Conservation (phyloP, 1,140 invertebrate genomes). For the Conopomorpha cramerella region DNA sequence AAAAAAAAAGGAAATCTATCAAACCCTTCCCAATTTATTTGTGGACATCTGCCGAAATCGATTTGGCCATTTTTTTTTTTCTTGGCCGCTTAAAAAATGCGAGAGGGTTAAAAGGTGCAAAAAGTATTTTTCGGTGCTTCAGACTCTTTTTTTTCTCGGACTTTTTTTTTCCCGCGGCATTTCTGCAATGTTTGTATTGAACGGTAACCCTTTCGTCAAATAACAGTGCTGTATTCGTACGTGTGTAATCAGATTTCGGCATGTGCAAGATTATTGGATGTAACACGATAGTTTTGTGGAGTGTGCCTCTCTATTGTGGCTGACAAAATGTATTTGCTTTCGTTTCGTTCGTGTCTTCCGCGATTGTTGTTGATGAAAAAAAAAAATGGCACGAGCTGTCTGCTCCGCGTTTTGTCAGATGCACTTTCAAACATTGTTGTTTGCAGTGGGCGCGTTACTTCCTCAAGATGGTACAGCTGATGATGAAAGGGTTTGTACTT, state of each 20-base stretch:
- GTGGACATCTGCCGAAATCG: constrained; percentile 55
- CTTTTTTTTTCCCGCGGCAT: too few species aligned
- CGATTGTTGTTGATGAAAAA: constrained; percentile 37
- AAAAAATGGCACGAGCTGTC: constrained; percentile 45
- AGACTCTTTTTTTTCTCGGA: too few species aligned
- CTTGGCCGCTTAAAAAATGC: constrained; percentile 24
- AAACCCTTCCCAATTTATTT: constrained; percentile 56
- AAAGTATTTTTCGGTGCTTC: constrained; percentile 37
- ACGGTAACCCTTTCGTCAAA: constrained; percentile 51
- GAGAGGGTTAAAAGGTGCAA: constrained; percentile 20
- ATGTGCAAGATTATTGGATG: constrained; percentile 38
- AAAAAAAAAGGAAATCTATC: constrained; percentile 36
- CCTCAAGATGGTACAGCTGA: too few species aligned
- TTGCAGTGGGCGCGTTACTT: too few species aligned
- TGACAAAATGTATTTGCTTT: constrained; percentile 45
- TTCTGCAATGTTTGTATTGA: constrained; percentile 28
- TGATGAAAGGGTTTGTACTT: background rate
- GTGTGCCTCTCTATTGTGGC: constrained; percentile 47
- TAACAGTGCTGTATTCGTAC: too few species aligned
- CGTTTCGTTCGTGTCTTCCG: too few species aligned
- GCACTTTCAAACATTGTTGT: too few species aligned
- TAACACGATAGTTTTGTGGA: constrained; percentile 52
- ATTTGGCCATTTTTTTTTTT: constrained; percentile 56
- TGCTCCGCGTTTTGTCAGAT: background rate
- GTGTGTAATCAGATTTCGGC: constrained; percentile 52